phyloP scores from a whole-genome alignment of 2,797 vertebrate genomes.

The Tapera naevia region DNA sequence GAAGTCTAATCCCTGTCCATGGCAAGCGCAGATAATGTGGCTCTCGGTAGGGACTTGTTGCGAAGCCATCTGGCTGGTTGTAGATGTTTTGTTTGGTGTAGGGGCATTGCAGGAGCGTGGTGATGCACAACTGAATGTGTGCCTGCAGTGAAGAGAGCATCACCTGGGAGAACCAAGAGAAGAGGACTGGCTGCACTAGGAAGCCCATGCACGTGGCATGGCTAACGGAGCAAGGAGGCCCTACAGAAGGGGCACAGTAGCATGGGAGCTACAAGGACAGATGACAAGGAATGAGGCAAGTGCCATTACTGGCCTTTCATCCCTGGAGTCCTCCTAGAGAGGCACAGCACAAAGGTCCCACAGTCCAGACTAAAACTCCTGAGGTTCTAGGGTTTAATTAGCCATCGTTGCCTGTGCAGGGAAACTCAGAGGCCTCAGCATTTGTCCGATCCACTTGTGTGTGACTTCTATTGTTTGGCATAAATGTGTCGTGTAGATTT shows the following conservation, averaged over 20 bases:
- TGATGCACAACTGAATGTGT: rapidly evolving
- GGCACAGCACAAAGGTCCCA: neutral
- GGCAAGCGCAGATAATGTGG: rapidly evolving
- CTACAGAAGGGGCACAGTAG: neutral
- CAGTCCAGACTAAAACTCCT: neutral
- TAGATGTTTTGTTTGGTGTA: neutral
- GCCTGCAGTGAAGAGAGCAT: neutral
- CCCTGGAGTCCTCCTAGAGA: neutral
- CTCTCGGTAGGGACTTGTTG: neutral
- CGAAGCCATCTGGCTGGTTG: neutral
- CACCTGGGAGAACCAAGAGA: too few species aligned
- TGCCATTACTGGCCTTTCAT: neutral
- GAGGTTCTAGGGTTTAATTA: neutral
- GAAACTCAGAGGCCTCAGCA: neutral
- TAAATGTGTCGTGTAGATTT: neutral
- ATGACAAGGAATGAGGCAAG: neutral
- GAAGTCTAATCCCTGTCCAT: neutral
- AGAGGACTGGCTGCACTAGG: neutral
- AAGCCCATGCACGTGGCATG: rapidly evolving
- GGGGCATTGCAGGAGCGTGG: neutral
- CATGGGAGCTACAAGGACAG: rapidly evolving
- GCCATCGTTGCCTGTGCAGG: neutral
- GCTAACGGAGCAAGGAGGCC: neutral
- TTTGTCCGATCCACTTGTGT: neutral
- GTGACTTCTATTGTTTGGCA: neutral